Evolutionary conservation across 2,113 vertebrate genomes (phyloP), one percentile per base, ranked within the genome.

Genomic region (Drymodes brunneopygia): DNA sequence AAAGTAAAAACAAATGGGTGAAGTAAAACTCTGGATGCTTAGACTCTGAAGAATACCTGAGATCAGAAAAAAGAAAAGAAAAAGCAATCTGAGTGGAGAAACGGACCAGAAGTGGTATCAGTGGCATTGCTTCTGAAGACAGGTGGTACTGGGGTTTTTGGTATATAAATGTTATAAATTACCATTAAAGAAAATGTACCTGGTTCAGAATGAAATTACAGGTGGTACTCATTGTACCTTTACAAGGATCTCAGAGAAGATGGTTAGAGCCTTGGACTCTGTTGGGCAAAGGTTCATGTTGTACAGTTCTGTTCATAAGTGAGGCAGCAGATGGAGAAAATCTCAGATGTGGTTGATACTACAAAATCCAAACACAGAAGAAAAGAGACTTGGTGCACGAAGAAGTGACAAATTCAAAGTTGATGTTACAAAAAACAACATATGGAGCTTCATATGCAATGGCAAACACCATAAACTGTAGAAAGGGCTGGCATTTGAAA

Each of bases 381-480:
- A 94, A 87, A 91, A 92, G 84, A 91, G 61, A 64, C 57, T 71
- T 74, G 8, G 15, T 95, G 40, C 84, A 93, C 3, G 24, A 83
- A 90, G 51, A 93, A 95, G 67, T 71, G 60, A 94, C 2, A 12
- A 93, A 94, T 92, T 93, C 75, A 67, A 86, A 88, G 54, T 4
- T 95, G 75, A 77, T 0, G 0, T 66, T 93, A 92, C 51, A 73
- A 86, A 93, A 95, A 90, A 35, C 82, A 93, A 71, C 95, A 94
- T 93, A 95, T 83, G 95, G 88, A 78, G 38, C 60, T 83, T 96
- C 91, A 92, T 94, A 92, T 81, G 60, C 82, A 71, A 40, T 74
- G 44, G 80, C 72, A 93, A 95, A 88, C 56, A 81, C 60, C 47
- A 58, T 58, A 86, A 92, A 94, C 54, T 58, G 62, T 86, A 64